Evolutionary conservation across 2,888 invertebrate species (phyloP).

Genomic region (Prosapia bicincta): DNA sequence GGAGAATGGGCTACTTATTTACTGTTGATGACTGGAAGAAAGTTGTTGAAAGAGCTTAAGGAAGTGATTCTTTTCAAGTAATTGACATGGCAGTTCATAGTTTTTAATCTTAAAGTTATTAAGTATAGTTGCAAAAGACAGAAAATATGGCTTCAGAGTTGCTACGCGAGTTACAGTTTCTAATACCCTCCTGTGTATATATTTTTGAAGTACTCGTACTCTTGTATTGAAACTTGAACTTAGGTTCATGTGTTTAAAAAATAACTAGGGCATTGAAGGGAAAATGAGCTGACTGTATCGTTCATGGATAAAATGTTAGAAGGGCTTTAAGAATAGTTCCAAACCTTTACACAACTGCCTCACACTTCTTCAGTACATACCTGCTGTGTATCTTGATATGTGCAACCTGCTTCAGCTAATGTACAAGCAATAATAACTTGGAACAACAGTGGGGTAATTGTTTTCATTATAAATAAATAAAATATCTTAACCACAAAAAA

Average conservation of each 20-base stretch:
- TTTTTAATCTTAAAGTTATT: slow-evolving; percentile 16
- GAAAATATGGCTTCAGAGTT: slow-evolving; percentile 7
- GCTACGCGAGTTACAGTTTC: slow-evolving; percentile 2
- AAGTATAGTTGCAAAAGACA: slow-evolving; percentile 7
- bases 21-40: slow-evolving; percentile 11
- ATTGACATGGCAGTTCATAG: slow-evolving; percentile 15
- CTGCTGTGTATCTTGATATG: slow-evolving; percentile 4
- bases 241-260: slow-evolving; percentile 9
- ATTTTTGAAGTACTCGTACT: slow-evolving; percentile 8
- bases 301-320: slow-evolving; percentile 6
- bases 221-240: slow-evolving; percentile 7
- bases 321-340: slow-evolving; percentile 7
- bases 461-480: too few relatives aligned
- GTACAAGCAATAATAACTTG: too few relatives aligned
- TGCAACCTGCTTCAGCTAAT: too few relatives aligned
- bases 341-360: slow-evolving; percentile 11
- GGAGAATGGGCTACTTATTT: slow-evolving; percentile 9
- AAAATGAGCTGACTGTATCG: slow-evolving; percentile 13
- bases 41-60: background rate
- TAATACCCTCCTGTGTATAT: slow-evolving; percentile 9
- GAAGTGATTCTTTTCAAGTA: slow-evolving; percentile 9
- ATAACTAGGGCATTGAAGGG: slow-evolving; percentile 1
- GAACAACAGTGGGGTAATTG: too few relatives aligned
- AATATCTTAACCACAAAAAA: too few relatives aligned
- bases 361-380: slow-evolving; percentile 7